phyloP scores from a whole-genome alignment of 2,888 invertebrate genomes.

The Rhodophaea formosa region DNA sequence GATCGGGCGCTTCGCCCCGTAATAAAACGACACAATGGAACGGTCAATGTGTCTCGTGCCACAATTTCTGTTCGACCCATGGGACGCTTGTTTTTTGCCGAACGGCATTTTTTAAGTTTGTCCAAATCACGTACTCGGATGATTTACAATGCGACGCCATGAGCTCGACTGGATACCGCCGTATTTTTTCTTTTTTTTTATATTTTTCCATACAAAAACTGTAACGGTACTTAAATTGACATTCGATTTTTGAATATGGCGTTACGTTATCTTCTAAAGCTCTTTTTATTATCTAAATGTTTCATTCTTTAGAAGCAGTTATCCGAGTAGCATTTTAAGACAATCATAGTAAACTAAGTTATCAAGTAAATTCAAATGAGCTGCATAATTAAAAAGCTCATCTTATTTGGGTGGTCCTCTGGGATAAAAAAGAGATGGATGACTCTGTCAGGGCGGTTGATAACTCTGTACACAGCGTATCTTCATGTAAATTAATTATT shows the following conservation, averaged over 20 bases:
- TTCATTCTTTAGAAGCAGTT: neutral
- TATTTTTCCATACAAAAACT: slow-evolving; percentile 8
- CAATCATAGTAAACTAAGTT: neutral
- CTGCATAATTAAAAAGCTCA: slow-evolving; percentile 16
- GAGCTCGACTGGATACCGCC: slow-evolving; percentile 15
- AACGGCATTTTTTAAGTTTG: slow-evolving; percentile 50
- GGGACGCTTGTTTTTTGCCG: slow-evolving; percentile 49
- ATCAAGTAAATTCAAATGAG: slow-evolving; percentile 8
- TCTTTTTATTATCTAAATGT: neutral
- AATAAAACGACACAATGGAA: slow-evolving; percentile 67
- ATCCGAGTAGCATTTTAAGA: neutral
- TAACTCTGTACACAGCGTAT: slow-evolving; percentile 3
- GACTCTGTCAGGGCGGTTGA: slow-evolving; percentile 9
- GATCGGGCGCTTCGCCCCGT: slow-evolving; percentile 49
- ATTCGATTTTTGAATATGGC: neutral
- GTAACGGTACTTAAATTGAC: slow-evolving; percentile 6
- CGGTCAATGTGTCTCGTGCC: slow-evolving; percentile 76
- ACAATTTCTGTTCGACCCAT: slow-evolving; percentile 57
- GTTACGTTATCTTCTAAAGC: neutral
- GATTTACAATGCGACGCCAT: slow-evolving; percentile 46
- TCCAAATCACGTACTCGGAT: slow-evolving; percentile 53
- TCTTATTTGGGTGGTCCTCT: slow-evolving; percentile 16
- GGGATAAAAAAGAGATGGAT: slow-evolving; percentile 16
- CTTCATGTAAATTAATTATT: slow-evolving; percentile 1
- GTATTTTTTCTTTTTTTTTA: neutral